phyloP scores from a whole-genome alignment of 2,113 vertebrate species.

The Festucalex cinctus region DNA sequence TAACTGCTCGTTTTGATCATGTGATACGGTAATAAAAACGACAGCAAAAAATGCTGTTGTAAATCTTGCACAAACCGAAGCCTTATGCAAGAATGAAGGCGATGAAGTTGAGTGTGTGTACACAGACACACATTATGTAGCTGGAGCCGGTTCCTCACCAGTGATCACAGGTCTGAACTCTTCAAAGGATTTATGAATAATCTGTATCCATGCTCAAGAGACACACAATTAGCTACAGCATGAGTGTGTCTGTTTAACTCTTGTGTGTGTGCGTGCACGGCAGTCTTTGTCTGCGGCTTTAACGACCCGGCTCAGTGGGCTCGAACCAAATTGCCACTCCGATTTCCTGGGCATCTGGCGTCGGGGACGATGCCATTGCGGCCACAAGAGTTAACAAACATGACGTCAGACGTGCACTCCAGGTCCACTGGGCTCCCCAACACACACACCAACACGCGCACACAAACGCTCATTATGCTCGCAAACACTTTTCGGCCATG shows the following conservation, averaged over 20 bases:
- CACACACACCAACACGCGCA: constrained; percentile 44
- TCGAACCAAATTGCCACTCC: constrained; percentile 57
- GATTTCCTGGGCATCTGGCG: constrained; percentile 66
- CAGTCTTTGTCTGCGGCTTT: constrained; percentile 47
- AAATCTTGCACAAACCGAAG: neutral
- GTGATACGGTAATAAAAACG: too few species aligned
- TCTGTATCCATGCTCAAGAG: constrained; percentile 43
- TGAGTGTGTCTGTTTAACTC: constrained; percentile 8
- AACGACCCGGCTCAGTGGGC: constrained; percentile 61
- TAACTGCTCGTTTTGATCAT: too few species aligned
- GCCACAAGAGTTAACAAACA: constrained; percentile 65
- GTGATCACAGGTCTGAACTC: constrained; percentile 64
- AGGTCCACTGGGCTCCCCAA: constrained; percentile 48
- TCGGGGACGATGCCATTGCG: constrained; percentile 66
- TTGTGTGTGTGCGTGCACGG: constrained; percentile 6
- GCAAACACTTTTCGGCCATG: constrained; percentile 66
- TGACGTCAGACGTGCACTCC: constrained; percentile 59
- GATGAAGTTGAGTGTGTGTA: constrained; percentile 1
- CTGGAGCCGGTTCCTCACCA: constrained; percentile 53
- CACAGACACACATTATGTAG: constrained; percentile 18
- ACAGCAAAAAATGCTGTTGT: neutral
- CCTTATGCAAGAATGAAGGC: neutral
- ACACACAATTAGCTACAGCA: constrained; percentile 31
- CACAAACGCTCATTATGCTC: constrained; percentile 66
- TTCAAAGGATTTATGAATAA: constrained; percentile 64